Evolutionary conservation across 1,140 invertebrate genomes (phyloP), one percentile per base, ranked within the genome.

Genomic region (Drosophila novamexicana): DNA sequence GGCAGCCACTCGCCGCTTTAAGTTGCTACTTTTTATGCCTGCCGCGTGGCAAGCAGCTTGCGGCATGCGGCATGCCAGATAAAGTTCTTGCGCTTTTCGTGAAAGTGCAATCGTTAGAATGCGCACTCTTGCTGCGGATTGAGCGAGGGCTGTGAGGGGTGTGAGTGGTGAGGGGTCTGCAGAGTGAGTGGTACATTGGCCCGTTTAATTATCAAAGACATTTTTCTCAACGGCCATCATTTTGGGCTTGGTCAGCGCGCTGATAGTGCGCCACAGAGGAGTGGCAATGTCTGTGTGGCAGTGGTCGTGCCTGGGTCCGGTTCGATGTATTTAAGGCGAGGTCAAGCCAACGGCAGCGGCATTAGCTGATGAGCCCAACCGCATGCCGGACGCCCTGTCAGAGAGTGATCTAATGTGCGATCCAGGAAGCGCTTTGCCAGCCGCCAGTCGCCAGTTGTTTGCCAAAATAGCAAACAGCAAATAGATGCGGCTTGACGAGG

Each of bases 91-190:
- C 75, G 80, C 80, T 80, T 89, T 76, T 77, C 67, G 84, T 75
- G 78, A 89, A 89, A 89, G 84, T 89, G 84, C 77, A 84, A 89
- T 81, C 84, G 84, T 83, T 88, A 88, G 84, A 88, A 88, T 88
- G 80, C 86, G 76, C 59, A 64, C 53, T 53, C 22, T 37, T 14
- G 39, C 34, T 34, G 56, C 29, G n/a, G 42, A 39, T 52, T 54
- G 42, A 47, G 36, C 10, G 10, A 36, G 68, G 34, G 49, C 22
- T n/a, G 42, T 37, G 32, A 9, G 10, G 16, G 57, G 29, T 47
- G 29, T 47, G 57, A 54, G 16, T n/a, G 58, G n/a, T 8, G 14
- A 8, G 44, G 32, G 34, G 34, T 7, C 22, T 53, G 56, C 14
- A 36, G 49, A 57, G 58, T 34, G 58, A 56, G 70, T 63, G 70